These are phyloP conservation scores for Oligia latruncula DNA, from an alignment of 2,888 invertebrate species.

Conservation along the genomic window DNA sequence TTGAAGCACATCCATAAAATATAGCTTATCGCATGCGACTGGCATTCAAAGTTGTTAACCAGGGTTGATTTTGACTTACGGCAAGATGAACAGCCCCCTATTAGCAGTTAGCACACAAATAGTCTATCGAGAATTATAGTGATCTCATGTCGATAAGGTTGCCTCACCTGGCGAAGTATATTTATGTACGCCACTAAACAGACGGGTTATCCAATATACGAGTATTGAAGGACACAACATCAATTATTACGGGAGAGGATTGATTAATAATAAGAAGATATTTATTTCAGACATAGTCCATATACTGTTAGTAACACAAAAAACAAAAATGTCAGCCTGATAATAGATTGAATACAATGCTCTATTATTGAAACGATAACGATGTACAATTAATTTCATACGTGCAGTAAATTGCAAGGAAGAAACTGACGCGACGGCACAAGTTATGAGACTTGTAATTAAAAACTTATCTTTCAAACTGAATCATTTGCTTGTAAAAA, in stretches of 20 bases:
- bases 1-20: slow-evolving; percentile 24
- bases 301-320: too few relatives aligned
- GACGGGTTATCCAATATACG: slow-evolving; percentile 30
- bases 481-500: neutral
- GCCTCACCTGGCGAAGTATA: slow-evolving; percentile 18
- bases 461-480: neutral
- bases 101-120: slow-evolving; percentile 36
- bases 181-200: slow-evolving; percentile 28
- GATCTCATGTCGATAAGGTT: slow-evolving; percentile 30
- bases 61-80: slow-evolving; percentile 13
- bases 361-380: slow-evolving; percentile 44
- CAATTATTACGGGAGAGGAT: slow-evolving; percentile 47
- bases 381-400: slow-evolving; percentile 41
- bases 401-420: slow-evolving; percentile 21
- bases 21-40: slow-evolving; percentile 23
- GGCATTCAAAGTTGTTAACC: slow-evolving; percentile 7
- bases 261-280: slow-evolving; percentile 29
- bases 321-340: slow-evolving; percentile 16
- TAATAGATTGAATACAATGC: slow-evolving; percentile 51
- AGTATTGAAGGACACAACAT: slow-evolving; percentile 47
- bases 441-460: slow-evolving; percentile 6
- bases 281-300: too few relatives aligned
- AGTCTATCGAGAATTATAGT: slow-evolving; percentile 27
- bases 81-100: slow-evolving; percentile 27
- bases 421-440: slow-evolving; percentile 9